Evolutionary conservation across 2,888 invertebrate genomes (phyloP).

Genomic region (Tiliacea citrago): DNA sequence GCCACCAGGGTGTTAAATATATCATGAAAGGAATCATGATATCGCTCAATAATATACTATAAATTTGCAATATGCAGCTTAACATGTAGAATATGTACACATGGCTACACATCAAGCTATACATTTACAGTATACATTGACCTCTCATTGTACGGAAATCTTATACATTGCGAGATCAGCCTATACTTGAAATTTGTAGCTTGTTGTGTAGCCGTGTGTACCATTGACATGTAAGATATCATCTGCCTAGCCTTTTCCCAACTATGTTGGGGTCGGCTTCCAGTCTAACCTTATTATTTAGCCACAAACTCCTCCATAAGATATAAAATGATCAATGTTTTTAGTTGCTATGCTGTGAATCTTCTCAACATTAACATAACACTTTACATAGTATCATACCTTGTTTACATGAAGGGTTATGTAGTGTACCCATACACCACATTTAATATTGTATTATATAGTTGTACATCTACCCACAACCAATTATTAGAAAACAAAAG

Average conservation of each 20-base stretch:
- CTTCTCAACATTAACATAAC: not conserved
- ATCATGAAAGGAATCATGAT: not conserved
- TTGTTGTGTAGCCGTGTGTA: too few species aligned
- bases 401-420: not conserved
- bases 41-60: not conserved
- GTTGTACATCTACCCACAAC: constrained; percentile 13
- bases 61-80: not conserved
- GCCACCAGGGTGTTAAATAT: not conserved
- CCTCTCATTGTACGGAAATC: too few species aligned
- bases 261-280: too few species aligned
- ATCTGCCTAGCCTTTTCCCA: too few species aligned
- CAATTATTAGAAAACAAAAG: constrained; percentile 6
- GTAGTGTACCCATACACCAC: not conserved
- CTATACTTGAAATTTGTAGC: too few species aligned
- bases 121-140: too few species aligned
- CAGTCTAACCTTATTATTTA: too few species aligned
- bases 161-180: too few species aligned
- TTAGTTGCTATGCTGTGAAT: constrained; percentile 13
- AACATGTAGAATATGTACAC: not conserved
- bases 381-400: not conserved
- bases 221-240: not conserved
- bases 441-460: not conserved
- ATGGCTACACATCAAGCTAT: too few species aligned
- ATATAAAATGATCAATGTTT: constrained; percentile 18
- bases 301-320: too few species aligned